Evolutionary conservation across 2,797 vertebrate species (phyloP).

Genomic region (Streptopelia turtur): DNA sequence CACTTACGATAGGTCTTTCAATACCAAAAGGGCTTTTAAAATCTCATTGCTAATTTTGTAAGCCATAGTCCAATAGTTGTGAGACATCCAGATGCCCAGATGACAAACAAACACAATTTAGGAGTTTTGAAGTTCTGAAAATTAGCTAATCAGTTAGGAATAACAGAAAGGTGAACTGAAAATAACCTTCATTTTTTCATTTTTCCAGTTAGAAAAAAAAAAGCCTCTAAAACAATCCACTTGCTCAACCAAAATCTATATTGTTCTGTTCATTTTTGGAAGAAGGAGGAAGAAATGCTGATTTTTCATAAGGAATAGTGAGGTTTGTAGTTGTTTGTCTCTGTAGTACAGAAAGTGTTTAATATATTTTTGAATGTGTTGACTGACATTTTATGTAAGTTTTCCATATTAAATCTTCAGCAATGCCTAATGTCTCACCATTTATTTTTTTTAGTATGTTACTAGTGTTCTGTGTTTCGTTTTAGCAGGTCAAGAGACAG

Average conservation of each 20-base stretch:
- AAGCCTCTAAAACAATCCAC: neutral
- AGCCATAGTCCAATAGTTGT: neutral
- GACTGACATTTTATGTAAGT: neutral
- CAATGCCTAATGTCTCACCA: neutral
- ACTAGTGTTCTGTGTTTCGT: neutral
- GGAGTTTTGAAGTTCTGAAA: neutral
- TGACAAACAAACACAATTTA: neutral
- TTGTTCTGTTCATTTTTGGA: neutral
- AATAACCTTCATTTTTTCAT: neutral
- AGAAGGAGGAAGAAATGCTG: neutral
- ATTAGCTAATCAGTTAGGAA: neutral
- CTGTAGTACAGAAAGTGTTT: neutral
- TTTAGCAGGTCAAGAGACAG: constrained; percentile 16
- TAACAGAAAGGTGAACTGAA: neutral
- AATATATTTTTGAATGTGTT: neutral
- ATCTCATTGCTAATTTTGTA: neutral
- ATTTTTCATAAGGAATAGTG: neutral
- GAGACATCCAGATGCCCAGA: neutral
- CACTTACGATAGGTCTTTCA: neutral
- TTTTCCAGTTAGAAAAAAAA: neutral
- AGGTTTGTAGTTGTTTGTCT: neutral
- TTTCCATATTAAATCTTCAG: neutral
- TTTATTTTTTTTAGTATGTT: neutral
- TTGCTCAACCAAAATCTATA: neutral
- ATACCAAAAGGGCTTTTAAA: neutral